Conservation (phyloP, 2,113 vertebrate species). For the Cochlearius cochlearius region DNA sequence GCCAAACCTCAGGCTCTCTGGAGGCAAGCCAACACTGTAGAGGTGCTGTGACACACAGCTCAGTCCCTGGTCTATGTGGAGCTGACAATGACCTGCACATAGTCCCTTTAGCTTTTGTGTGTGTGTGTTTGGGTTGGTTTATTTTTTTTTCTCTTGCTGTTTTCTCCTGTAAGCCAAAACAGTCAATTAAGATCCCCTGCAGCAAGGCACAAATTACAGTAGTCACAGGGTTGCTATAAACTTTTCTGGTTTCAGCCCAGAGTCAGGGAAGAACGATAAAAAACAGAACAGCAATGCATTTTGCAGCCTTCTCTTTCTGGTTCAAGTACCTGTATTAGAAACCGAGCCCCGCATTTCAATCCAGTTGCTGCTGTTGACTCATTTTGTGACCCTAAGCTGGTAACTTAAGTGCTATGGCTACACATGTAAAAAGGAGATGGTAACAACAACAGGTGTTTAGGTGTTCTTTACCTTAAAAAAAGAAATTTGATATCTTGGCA, state of each 20-base stretch:
- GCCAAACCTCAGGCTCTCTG: not conserved
- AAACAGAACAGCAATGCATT: rapidly evolving
- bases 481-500: not conserved
- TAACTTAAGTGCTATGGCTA: not conserved
- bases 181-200: not conserved
- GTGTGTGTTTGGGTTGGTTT: not conserved
- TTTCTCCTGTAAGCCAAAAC: not conserved
- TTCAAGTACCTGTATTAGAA: not conserved
- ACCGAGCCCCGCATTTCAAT: not conserved
- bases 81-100: not conserved
- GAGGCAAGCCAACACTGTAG: not conserved
- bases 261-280: rapidly evolving
- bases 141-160: not conserved
- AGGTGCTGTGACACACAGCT: not conserved
- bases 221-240: not conserved
- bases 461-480: not conserved
- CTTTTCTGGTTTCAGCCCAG: not conserved
- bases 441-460: not conserved
- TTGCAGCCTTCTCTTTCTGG: not conserved
- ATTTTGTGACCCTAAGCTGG: not conserved
- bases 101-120: not conserved
- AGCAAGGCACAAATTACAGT: not conserved
- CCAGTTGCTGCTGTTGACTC: not conserved
- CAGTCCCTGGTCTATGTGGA: not conserved
- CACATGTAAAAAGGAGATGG: not conserved